Conservation (phyloP, 2,888 invertebrate genomes). For the Galerucella pusilla region DNA sequence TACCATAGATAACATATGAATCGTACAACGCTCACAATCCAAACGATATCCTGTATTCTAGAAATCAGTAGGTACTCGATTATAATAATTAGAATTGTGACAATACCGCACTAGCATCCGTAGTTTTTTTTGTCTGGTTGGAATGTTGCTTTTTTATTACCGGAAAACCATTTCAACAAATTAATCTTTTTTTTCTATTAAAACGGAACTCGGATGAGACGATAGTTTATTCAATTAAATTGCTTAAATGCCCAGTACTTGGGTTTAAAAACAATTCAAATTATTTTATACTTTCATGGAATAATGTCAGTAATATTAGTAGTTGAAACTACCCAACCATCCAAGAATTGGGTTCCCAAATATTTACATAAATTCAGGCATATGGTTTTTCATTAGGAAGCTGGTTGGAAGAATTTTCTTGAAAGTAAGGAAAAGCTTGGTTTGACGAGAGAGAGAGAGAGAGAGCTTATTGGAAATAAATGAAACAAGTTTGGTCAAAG, state of each 20-base stretch:
- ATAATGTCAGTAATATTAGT: too few relatives aligned
- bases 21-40: neutral
- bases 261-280: neutral
- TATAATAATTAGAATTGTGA: conserved; percentile 1
- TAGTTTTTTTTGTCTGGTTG: neutral
- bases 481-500: too few relatives aligned
- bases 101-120: neutral
- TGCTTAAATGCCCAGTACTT: neutral
- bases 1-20: too few relatives aligned
- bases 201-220: neutral
- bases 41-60: neutral
- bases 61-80: neutral
- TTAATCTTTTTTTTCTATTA: neutral
- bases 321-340: too few relatives aligned
- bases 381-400: too few relatives aligned
- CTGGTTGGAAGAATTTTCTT: too few relatives aligned
- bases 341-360: too few relatives aligned
- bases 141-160: neutral
- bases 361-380: too few relatives aligned
- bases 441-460: too few relatives aligned
- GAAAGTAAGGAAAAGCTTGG: too few relatives aligned
- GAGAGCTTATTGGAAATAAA: too few relatives aligned
- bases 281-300: too few relatives aligned
- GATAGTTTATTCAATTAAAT: neutral
- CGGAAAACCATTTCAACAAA: neutral